phyloP scores from a whole-genome alignment of 2,888 invertebrate species.

The Gandaritis pyraliata region DNA sequence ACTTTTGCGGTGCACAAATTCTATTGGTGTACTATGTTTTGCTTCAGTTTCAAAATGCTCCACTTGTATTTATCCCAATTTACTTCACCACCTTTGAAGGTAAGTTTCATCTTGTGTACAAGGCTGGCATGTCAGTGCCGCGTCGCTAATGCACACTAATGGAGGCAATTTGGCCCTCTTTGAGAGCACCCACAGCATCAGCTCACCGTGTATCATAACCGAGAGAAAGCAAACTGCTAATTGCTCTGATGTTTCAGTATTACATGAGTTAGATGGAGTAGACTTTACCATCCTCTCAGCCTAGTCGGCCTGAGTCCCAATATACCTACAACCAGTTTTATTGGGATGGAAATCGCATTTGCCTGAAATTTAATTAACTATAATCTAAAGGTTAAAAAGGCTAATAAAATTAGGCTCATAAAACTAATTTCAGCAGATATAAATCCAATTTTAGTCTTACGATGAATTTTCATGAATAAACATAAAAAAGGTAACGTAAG shows the following conservation, averaged over 20 bases:
- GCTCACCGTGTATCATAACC: conserved; percentile 23
- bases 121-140: conserved; percentile 9
- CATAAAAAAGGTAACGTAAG: conserved; percentile 35
- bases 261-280: too few species aligned
- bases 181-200: conserved; percentile 38
- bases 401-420: neutral
- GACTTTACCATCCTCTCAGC: too few species aligned
- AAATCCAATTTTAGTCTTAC: conserved; percentile 12
- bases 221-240: conserved; percentile 19
- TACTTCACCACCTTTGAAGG: conserved; percentile 5
- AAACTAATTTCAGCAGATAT: neutral
- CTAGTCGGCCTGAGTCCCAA: too few species aligned
- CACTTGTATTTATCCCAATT: too few species aligned
- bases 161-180: conserved; percentile 71
- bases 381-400: too few species aligned
- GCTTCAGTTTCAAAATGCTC: too few species aligned
- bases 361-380: too few species aligned
- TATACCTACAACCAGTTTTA: too few species aligned
- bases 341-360: too few species aligned
- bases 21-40: too few species aligned
- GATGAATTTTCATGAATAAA: conserved; percentile 26
- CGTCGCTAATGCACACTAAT: conserved; percentile 65
- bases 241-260: conserved; percentile 18
- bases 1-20: too few species aligned
- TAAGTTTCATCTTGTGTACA: conserved; percentile 15